Evolutionary conservation across 2,888 invertebrate genomes (phyloP), one percentile per base, ranked within the genome.

Genomic region (Syritta pipiens): DNA sequence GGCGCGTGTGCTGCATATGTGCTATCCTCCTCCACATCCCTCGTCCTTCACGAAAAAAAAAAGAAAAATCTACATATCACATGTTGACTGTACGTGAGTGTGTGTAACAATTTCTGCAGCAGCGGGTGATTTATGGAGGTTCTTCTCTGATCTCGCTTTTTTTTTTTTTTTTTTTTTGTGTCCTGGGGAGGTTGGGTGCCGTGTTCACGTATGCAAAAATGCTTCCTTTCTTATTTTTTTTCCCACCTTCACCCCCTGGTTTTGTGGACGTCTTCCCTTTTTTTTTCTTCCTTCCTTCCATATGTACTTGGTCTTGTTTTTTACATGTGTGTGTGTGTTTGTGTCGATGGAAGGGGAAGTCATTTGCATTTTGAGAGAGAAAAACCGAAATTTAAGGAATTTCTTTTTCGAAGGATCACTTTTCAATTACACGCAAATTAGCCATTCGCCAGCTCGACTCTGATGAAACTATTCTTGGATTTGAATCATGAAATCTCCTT

Each of bases 1-100:
- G 71, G 77, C 77, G 77, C 77, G 77, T 77, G 77, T 77, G 77
- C 77, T 77, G 77, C 77, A 77, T 77, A 71, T 71, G 65, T 63
- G 74, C 35, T 10, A 19, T 19, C 51, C 9, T 28, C 17, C 30
- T 19, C 17, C 35, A 12, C 26, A 7, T 17, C 35, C 53, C 40
- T 28, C 10, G 32, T 20, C 30, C 6, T 7, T 10, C 5, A 12
- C 2, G 10, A 22, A 67, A 44, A 20, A 40, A 48, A 49, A 19
- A 4, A 1, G 40, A 57, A 28, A 40, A 40, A 22, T 6, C 30
- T 10, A 9, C 2, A 22, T 22, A 46, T 10, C 17, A 37, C 37
- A 14, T 14, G 5, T 9, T 37, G 37, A 9, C 14, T 28, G 28
- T 28, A 28, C 19, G 2, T 7, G 9, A 1, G 35, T 62, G 22